phyloP scores from a whole-genome alignment of 1,140 invertebrate genomes.

The Drosophila repletoides region DNA sequence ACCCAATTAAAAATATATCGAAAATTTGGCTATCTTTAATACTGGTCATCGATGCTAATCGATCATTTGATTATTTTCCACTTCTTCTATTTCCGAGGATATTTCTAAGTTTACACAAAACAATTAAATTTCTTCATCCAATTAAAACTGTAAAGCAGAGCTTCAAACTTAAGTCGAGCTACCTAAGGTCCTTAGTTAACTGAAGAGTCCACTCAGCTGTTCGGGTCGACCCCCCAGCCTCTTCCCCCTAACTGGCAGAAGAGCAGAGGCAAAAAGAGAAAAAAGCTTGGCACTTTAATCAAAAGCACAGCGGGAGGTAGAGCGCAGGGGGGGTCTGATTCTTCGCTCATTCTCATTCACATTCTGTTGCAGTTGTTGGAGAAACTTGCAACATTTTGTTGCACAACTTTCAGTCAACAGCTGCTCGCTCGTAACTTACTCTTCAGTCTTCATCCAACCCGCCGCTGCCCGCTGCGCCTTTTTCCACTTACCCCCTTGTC shows the following conservation, averaged over 20 bases:
- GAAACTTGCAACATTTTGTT: conserved; percentile 12
- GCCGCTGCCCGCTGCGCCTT: not conserved
- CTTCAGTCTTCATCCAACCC: not conserved
- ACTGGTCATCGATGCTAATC: no score
- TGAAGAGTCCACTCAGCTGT: not conserved
- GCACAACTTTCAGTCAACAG: conserved; percentile 40
- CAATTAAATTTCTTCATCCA: no score
- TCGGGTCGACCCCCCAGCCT: not conserved
- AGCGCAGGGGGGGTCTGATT: not conserved
- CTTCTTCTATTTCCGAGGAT: no score
- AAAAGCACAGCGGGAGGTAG: not conserved
- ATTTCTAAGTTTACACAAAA: no score
- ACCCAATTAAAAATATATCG: no score
- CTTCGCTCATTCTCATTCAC: conserved; percentile 6
- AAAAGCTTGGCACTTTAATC: conserved; percentile 5
- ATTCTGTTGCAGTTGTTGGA: not conserved
- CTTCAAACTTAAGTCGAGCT: no score
- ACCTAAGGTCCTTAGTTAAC: not conserved
- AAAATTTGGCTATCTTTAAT: no score
- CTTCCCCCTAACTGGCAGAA: no score
- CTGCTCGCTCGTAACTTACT: conserved; percentile 27
- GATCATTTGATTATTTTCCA: no score
- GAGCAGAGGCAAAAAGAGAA: not conserved
- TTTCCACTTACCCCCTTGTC: not conserved
- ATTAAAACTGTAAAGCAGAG: conserved; percentile 5